phyloP scores from a whole-genome alignment of 2,888 invertebrate genomes.

The Dryobota labecula region DNA sequence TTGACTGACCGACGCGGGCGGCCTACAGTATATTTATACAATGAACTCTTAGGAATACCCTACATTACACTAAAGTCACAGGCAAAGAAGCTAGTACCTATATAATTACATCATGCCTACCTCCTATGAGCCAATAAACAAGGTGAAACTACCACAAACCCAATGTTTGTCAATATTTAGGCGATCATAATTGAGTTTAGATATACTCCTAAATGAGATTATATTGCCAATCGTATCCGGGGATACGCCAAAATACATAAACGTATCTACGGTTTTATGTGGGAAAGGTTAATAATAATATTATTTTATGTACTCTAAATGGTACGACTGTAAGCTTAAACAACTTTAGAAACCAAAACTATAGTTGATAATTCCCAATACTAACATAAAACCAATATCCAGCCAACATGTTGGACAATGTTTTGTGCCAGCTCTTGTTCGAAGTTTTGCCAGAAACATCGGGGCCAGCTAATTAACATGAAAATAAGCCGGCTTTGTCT shows the following conservation, averaged over 20 bases:
- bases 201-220: slow-evolving; percentile 24
- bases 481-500: slow-evolving; percentile 56
- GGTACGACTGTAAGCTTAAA: not conserved
- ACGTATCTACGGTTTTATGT: not conserved
- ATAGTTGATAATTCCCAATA: slow-evolving; percentile 13
- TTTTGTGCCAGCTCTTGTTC: slow-evolving; percentile 33
- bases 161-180: slow-evolving; percentile 34
- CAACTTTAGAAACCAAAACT: not conserved
- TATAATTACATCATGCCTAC: slow-evolving; percentile 4
- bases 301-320: slow-evolving; percentile 4
- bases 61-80: too few relatives aligned
- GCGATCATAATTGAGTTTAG: slow-evolving; percentile 39
- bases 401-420: slow-evolving; percentile 33
- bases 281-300: not conserved
- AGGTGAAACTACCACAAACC: slow-evolving; percentile 9
- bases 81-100: slow-evolving; percentile 4
- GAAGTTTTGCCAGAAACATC: slow-evolving; percentile 46
- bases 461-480: slow-evolving; percentile 54
- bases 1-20: too few relatives aligned
- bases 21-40: too few relatives aligned
- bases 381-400: slow-evolving; percentile 35
- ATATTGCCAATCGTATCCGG: slow-evolving; percentile 8
- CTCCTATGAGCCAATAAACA: not conserved
- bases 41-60: too few relatives aligned
- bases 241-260: slow-evolving; percentile 7